Evolutionary conservation across 2,113 vertebrate genomes (phyloP), one percentile per base, ranked within the genome.

Genomic region (Limnothrissa miodon): DNA sequence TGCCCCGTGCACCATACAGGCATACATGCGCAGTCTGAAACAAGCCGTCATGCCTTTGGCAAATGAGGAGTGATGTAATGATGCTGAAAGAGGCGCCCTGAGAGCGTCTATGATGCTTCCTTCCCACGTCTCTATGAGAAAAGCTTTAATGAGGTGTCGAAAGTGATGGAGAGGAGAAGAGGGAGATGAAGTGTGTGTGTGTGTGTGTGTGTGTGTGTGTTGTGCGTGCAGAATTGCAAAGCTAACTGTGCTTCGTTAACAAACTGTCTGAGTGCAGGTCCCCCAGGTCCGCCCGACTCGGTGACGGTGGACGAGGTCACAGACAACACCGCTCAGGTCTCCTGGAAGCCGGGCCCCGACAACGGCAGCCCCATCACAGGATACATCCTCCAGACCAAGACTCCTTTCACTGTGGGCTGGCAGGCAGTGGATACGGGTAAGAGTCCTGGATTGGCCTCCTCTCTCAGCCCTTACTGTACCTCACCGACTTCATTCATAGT

Each of bases 331-430:
- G 96, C 96, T 9, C 96, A 96, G 87, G 94, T 99, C 74, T 95
- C 96, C 81, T 98, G 97, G 97, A 94, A 90, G 79, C 95, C 95
- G 80, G 97, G 96, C 48, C 93, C 90, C 7, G 97, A 98, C 85
- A 97, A 97, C 89, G 96, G 96, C 88, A 97, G 96, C 90, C 97
- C 97, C 0, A 94, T 98, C 79, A 92, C 92, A 56, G 87, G 92
- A 79, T 98, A 98, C 84, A 93, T 93, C 83, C 84, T 98, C 83
- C 97, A 98, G 87, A 96, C 96, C 5, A 92, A 96, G 87, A 98
- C 96, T 0, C 96, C 96, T 19, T 98, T 97, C 91, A 97, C 97
- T 0, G 96, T 98, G 89, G 97, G 96, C 74, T 98, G 97, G 97
- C 97, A 97, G 91, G 89, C 93, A 53, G 94, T 95, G 81, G 95